Evolutionary conservation across 2,113 vertebrate species (phyloP).

Genomic region (Prunella himalayana): DNA sequence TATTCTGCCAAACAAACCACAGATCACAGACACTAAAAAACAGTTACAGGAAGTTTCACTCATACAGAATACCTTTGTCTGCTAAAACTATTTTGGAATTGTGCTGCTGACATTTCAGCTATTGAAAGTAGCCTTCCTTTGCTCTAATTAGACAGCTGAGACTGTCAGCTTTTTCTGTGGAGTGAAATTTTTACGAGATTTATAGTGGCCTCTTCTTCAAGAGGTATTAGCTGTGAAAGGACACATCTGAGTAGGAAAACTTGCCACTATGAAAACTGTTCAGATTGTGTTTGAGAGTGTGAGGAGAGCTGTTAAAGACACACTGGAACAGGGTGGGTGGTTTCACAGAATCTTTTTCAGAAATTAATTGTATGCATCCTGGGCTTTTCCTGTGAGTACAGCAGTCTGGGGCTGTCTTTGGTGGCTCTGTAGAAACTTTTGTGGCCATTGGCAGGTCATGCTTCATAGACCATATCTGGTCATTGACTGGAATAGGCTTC

Average conservation of each 20-base stretch:
- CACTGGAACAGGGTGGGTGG: rapidly evolving
- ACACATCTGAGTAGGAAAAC: background rate
- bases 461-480: background rate
- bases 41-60: background rate
- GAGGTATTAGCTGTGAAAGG: background rate
- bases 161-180: background rate
- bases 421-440: background rate
- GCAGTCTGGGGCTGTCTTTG: background rate
- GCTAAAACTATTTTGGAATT: slow-evolving; percentile 17
- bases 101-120: slow-evolving; percentile 36
- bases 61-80: background rate
- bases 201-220: background rate
- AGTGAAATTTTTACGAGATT: background rate
- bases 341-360: background rate
- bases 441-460: background rate
- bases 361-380: background rate
- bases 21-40: background rate
- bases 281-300: background rate
- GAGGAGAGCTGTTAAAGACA: background rate
- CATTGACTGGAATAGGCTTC: background rate
- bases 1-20: background rate
- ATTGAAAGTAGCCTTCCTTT: slow-evolving; percentile 9
- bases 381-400: background rate
- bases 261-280: background rate
- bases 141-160: slow-evolving; percentile 34